Conservation (phyloP, 2,888 invertebrate genomes). For the Lamellibrachia columna region DNA sequence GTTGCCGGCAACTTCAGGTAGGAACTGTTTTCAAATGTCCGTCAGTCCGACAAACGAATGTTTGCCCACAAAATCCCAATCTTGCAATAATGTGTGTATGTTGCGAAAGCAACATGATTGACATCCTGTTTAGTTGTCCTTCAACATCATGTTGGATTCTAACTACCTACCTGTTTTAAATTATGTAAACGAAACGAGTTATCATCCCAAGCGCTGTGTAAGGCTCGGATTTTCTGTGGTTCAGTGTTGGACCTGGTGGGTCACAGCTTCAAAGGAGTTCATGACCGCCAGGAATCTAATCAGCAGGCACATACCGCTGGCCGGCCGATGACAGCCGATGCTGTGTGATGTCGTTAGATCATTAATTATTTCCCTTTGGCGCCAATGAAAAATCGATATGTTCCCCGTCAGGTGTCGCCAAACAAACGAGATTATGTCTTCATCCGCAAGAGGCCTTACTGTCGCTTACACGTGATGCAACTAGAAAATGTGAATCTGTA, state of each 20-base stretch:
- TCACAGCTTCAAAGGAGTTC: too few relatives aligned
- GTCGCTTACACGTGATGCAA: background rate
- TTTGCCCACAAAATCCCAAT: background rate
- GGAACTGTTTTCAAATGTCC: background rate
- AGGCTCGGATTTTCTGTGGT: too few relatives aligned
- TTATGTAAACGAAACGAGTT: background rate
- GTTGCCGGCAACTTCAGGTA: background rate
- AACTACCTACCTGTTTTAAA: background rate
- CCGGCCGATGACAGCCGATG: background rate
- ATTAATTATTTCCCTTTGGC: slow-evolving; percentile 12
- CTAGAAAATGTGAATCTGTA: background rate
- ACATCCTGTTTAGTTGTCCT: background rate
- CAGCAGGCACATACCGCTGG: background rate
- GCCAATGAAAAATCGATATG: background rate
- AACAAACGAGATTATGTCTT: background rate
- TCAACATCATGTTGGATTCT: background rate
- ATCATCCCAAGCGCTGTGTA: background rate
- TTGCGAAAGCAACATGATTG: background rate
- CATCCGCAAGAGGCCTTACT: background rate
- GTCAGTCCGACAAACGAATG: background rate
- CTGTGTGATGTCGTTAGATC: background rate
- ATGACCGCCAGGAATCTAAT: background rate
- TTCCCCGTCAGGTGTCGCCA: background rate
- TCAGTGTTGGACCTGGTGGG: too few relatives aligned
- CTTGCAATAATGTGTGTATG: background rate